phyloP scores from a whole-genome alignment of 2,797 vertebrate genomes.

The Gymnoscopelus microlampas region DNA sequence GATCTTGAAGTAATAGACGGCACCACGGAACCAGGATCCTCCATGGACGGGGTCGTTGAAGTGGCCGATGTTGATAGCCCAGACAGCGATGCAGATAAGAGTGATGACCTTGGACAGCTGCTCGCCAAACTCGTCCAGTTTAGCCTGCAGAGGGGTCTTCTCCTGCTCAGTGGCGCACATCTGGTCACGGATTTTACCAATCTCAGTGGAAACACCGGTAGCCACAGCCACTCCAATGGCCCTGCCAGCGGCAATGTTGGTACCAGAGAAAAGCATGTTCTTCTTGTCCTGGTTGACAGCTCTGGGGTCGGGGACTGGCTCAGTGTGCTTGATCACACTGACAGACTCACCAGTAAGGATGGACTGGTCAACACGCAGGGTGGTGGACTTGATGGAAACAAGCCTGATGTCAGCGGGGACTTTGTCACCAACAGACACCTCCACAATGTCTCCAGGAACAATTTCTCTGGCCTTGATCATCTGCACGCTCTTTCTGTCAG shows the following conservation, averaged over 20 bases:
- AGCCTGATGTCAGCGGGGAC: too few relatives aligned
- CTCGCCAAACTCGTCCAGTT: slow-evolving; percentile 95
- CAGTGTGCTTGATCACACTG: too few relatives aligned
- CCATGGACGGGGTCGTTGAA: slow-evolving; percentile 96
- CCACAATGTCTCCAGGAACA: too few relatives aligned
- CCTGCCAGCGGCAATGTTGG: slow-evolving; percentile 75
- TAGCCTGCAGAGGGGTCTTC: slow-evolving; percentile 95
- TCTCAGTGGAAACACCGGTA: slow-evolving; percentile 92
- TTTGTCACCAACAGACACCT: too few relatives aligned
- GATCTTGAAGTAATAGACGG: slow-evolving; percentile 97
- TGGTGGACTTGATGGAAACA: too few relatives aligned
- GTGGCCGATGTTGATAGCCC: slow-evolving; percentile 97
- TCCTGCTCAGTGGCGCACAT: slow-evolving; percentile 97
- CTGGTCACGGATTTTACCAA: slow-evolving; percentile 96
- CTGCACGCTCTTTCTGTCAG: too few relatives aligned
- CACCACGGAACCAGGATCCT: slow-evolving; percentile 94
- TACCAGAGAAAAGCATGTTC: too few relatives aligned
- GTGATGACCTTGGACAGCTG: slow-evolving; percentile 97
- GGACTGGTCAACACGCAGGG: too few relatives aligned
- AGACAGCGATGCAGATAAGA: slow-evolving; percentile 94
- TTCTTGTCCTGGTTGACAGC: too few relatives aligned
- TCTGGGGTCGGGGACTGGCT: too few relatives aligned
- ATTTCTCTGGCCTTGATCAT: too few relatives aligned
- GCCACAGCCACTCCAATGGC: slow-evolving; percentile 89
- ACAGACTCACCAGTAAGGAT: too few relatives aligned